Evolutionary conservation across 2,888 invertebrate genomes (phyloP).

Genomic region (Melanotus villosus): DNA sequence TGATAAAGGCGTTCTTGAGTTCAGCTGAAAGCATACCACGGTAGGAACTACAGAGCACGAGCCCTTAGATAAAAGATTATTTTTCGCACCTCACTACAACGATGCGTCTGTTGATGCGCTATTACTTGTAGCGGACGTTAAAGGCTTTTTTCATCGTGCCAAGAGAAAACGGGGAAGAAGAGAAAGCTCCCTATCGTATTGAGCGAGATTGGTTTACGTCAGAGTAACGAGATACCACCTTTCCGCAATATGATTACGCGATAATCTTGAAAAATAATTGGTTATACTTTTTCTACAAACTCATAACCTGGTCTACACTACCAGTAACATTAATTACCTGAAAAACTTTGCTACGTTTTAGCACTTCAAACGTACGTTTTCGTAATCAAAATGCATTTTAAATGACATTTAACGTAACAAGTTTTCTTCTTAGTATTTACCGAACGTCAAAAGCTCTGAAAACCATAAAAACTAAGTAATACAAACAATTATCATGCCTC

Average conservation of each 20-base stretch:
- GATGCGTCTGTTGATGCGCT: conserved; percentile 34
- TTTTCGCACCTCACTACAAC: conserved; percentile 36
- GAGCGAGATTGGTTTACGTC: conserved; percentile 24
- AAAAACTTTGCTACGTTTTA: too few species aligned
- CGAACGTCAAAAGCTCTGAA: too few species aligned
- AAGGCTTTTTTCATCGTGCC: conserved; percentile 16
- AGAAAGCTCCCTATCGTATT: conserved; percentile 13
- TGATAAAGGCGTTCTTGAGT: conserved; percentile 65
- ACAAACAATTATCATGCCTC: too few species aligned
- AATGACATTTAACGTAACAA: too few species aligned
- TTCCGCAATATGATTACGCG: conserved; percentile 30
- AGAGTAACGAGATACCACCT: conserved; percentile 34
- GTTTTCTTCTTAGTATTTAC: too few species aligned
- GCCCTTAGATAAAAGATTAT: conserved; percentile 43
- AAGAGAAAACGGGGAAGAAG: not conserved
- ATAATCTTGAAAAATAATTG: conserved; percentile 26
- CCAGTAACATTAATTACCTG: too few species aligned
- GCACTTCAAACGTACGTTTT: too few species aligned
- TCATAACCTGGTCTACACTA: not conserved
- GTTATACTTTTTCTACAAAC: conserved; percentile 5
- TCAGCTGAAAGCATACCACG: conserved; percentile 57
- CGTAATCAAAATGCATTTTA: too few species aligned
- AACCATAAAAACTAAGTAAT: too few species aligned
- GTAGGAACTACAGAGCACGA: conserved; percentile 31
- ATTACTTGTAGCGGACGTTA: conserved; percentile 38